Percentiles rank a stretch among this genome's conserved stretches.
These are phyloP conservation scores for Polydesmus complanatus DNA, from an alignment of 2,888 invertebrate species.

Conservation along the genomic window DNA sequence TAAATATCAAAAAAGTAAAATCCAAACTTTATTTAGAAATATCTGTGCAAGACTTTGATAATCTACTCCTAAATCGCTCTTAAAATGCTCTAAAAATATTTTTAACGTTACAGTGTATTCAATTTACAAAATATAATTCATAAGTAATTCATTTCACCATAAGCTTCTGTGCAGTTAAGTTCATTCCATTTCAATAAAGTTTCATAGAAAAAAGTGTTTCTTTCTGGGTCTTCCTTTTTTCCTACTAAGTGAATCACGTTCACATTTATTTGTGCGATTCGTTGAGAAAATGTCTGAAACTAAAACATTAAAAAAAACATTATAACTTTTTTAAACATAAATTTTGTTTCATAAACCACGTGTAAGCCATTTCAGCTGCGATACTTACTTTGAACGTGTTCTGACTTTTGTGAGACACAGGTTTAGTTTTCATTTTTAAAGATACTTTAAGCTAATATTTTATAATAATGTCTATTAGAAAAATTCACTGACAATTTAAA, in stretches of 20 bases:
- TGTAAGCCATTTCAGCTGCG: no score
- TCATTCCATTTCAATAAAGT: conserved; percentile 77
- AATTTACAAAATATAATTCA: neutral
- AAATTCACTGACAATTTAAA: no score
- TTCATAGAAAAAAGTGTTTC: conserved; percentile 66
- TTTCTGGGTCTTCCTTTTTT: conserved; percentile 45
- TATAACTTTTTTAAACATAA: neutral
- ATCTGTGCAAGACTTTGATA: conserved; percentile 68
- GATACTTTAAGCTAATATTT: no score
- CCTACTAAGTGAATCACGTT: conserved; percentile 73
- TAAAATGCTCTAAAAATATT: conserved; percentile 42
- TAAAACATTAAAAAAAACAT: conserved; percentile 32
- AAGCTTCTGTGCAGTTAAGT: conserved; percentile 71
- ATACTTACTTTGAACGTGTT: neutral
- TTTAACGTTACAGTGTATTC: conserved; percentile 9
- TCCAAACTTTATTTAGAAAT: conserved; percentile 43
- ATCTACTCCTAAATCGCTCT: conserved; percentile 56
- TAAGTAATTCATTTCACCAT: conserved; percentile 34
- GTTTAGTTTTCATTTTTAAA: neutral
- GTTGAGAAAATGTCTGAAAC: conserved; percentile 77
- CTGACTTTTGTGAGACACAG: neutral
- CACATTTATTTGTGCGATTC: conserved; percentile 70
- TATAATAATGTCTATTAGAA: no score
- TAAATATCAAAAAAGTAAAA: conserved; percentile 13
- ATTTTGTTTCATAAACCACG: no score